A percentile compares a stretch with the other conserved stretches of the same genome.
Evolutionary conservation across 2,888 invertebrate species (phyloP).

Genomic region (Nebria salina): DNA sequence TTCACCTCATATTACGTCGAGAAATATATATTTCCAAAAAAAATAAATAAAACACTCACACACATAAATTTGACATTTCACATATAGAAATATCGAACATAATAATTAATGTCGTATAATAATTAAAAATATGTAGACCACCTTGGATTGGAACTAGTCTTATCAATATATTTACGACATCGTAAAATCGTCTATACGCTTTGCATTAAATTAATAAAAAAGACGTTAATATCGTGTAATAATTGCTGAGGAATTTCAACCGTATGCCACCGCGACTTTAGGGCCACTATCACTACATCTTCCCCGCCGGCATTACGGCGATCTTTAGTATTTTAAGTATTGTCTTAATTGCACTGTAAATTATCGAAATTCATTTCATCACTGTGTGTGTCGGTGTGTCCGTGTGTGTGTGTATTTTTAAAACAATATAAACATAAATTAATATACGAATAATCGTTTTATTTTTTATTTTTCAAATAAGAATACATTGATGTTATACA

Average conservation of each 20-base stretch:
- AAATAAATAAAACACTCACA: not conserved
- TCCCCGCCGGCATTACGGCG: constrained; percentile 36
- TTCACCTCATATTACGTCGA: not conserved
- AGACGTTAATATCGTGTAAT: constrained; percentile 46
- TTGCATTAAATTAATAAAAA: constrained; percentile 47
- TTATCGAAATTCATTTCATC: constrained; percentile 43
- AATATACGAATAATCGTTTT: not conserved
- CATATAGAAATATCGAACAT: constrained; percentile 39
- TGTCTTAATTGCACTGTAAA: constrained; percentile 45
- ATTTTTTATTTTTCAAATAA: no score
- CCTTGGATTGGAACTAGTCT: constrained; percentile 39
- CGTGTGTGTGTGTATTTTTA: constrained; percentile 12
- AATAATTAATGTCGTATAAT: constrained; percentile 44
- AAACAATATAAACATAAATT: constrained; percentile 27
- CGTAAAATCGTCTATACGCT: constrained; percentile 42
- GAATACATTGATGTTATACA: no score
- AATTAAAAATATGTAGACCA: constrained; percentile 47
- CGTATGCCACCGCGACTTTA: constrained; percentile 8
- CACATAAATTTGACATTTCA: not conserved
- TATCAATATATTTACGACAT: constrained; percentile 45
- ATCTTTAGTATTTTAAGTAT: constrained; percentile 46
- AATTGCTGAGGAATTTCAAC: constrained; percentile 38
- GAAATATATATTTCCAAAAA: no score
- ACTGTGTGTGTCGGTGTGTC: no score
- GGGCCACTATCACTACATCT: not conserved